Base-by-base conservation (phyloP, 2,888 invertebrate species). In the Hemicrepidius hirtus region DNA sequence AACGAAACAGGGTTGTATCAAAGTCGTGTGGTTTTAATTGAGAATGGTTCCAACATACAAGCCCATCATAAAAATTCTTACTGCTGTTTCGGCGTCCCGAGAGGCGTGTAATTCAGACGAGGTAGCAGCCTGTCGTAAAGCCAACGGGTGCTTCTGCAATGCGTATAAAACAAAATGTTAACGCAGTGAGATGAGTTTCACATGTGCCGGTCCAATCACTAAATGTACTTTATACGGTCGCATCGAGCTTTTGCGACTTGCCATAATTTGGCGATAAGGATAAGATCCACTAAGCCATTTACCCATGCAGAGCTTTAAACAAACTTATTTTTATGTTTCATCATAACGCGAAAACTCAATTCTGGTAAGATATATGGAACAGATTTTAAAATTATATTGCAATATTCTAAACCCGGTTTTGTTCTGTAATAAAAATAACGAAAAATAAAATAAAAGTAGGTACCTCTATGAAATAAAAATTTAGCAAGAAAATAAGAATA, bases 131-230 rank as follows among this genome's bases (percentile, higher is more conserved):
- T 69, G 73, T 73, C 73, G 73, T 73, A 73, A 73, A 73, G 69
- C 59, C 66, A 69, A 69, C 68, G 64, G 69, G 57, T 68, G 68
- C 50, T 73, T 68, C 73, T 73, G 73, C 73, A 73, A 73, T 73
- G 73, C 73, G 73, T 73, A 73, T 69, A 73, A 73, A 73, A 69
- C 68, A 68, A 73, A 73, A 73, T 73, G 65, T 73, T 66, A 73
- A 66, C 73, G 72, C 69, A 69, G 62, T 50, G 69, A 69, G 69
- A 69, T 69, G 69, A 69, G 69, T 69, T 69, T 69, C 69, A 69
- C 69, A 69, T 69, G 69, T 69, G 69, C 69, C 28, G 53, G 69
- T 69, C 69, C 69, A 69, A 69, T 69, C 69, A 69, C 69, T 57
- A 69, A 69, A 69, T 69, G 69, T 69, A 69, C 55, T 69, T 69